Evolutionary conservation across 1,140 invertebrate genomes (phyloP).

Genomic region (Belonocnema kinseyi): DNA sequence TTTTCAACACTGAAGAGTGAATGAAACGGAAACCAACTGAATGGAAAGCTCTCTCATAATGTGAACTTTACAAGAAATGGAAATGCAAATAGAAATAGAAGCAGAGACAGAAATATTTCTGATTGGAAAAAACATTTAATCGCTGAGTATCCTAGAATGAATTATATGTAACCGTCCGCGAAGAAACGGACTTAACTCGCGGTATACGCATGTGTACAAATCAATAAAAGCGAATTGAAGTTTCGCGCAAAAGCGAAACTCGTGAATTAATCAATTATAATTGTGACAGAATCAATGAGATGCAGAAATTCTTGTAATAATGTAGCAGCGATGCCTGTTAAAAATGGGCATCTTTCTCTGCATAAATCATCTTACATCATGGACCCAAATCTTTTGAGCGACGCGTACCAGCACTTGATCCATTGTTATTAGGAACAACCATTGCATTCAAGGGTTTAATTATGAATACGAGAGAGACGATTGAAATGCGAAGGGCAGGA

Average conservation of each 20-base stretch:
- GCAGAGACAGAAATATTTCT: background rate
- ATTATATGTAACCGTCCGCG: background rate
- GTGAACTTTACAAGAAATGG: too few relatives aligned
- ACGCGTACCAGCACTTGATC: background rate
- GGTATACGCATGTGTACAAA: conserved; percentile 2
- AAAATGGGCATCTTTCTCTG: background rate
- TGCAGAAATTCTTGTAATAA: background rate
- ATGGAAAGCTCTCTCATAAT: background rate
- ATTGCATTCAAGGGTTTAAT: background rate
- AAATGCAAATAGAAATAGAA: too few relatives aligned
- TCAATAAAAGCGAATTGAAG: conserved; percentile 19
- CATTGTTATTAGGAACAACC: background rate
- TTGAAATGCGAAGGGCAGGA: conserved; percentile 6
- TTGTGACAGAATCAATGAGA: background rate
- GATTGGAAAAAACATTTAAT: background rate
- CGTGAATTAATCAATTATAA: conserved; percentile 1
- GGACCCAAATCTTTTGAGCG: background rate
- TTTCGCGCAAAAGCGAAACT: conserved; percentile 22
- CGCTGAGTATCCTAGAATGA: background rate
- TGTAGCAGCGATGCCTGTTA: too few relatives aligned
- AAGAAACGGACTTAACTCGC: too few relatives aligned
- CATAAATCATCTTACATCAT: background rate
- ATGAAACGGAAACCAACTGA: background rate
- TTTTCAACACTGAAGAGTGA: background rate
- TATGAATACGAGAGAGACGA: conserved; percentile 4